Conservation (phyloP, 2,113 vertebrate genomes). For the Hippopotamus amphibius region DNA sequence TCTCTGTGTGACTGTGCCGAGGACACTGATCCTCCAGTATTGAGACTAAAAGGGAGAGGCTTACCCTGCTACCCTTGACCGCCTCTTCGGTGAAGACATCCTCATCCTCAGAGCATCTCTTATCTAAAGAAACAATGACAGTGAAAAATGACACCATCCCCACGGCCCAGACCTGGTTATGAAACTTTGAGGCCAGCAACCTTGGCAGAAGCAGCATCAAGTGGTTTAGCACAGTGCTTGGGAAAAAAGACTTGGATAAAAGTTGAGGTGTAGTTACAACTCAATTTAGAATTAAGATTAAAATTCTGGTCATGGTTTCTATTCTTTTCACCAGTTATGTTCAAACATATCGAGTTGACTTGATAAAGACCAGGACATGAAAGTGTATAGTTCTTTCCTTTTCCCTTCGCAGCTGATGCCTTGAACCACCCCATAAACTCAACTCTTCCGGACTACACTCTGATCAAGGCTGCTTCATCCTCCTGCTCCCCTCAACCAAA, state of each 20-base stretch:
- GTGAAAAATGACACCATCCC: background rate
- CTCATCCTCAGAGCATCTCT: slow-evolving; percentile 85
- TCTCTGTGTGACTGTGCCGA: background rate
- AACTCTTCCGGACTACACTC: background rate
- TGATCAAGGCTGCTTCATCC: background rate
- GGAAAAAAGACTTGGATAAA: background rate
- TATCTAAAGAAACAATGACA: slow-evolving; percentile 79
- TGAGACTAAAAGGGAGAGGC: background rate
- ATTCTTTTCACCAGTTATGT: background rate
- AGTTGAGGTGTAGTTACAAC: background rate
- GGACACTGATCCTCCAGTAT: background rate
- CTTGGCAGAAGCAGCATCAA: background rate
- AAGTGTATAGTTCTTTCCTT: background rate
- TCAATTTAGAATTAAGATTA: background rate
- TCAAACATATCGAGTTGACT: background rate
- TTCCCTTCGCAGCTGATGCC: too few species aligned
- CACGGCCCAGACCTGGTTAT: background rate
- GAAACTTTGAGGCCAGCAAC: background rate
- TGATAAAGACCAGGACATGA: background rate
- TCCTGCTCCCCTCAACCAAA: background rate
- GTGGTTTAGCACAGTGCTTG: background rate
- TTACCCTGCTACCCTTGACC: slow-evolving; percentile 81
- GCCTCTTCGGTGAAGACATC: slow-evolving; percentile 72
- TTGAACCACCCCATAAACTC: background rate
- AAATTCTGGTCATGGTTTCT: background rate